phyloP scores from a whole-genome alignment of 2,888 invertebrate genomes.

The Mythimna albipuncta region DNA sequence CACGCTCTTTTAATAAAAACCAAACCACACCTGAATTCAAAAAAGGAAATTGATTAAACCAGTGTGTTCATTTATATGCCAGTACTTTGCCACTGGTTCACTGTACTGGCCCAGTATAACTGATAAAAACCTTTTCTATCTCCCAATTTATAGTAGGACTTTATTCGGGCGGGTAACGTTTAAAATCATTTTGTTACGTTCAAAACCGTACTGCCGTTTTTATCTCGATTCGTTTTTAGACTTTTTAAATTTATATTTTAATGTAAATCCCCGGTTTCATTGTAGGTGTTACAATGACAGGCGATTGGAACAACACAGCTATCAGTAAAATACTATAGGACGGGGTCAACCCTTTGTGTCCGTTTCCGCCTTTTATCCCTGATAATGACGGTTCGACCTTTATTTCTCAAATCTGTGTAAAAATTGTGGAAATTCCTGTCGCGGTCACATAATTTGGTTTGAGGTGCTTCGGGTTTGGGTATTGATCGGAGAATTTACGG shows the following conservation, averaged over 20 bases:
- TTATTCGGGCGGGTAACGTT: conserved; percentile 42
- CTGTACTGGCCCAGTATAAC: conserved; percentile 14
- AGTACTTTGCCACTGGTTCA: conserved; percentile 37
- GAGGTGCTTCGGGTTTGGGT: conserved; percentile 20
- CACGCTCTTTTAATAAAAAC: conserved; percentile 8
- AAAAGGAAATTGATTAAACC: conserved; percentile 50
- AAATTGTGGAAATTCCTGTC: conserved; percentile 67
- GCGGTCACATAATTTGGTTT: conserved; percentile 59
- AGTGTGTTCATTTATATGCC: conserved; percentile 47
- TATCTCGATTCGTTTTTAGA: conserved; percentile 43
- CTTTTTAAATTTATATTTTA: conserved; percentile 40
- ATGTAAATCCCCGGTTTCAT: conserved; percentile 44
- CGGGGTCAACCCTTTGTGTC: conserved; percentile 69
- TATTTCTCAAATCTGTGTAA: conserved; percentile 69
- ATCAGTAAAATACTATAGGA: conserved; percentile 66
- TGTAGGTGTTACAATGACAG: conserved; percentile 47
- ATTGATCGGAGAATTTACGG: conserved; percentile 33
- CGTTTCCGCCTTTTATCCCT: conserved; percentile 72
- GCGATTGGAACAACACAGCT: conserved; percentile 49
- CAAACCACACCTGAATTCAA: conserved; percentile 39
- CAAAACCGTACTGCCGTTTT: conserved; percentile 34
- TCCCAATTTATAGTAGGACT: conserved; percentile 48
- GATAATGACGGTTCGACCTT: conserved; percentile 76
- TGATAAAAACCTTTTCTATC: conserved; percentile 56
- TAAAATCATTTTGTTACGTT: conserved; percentile 57